Evolutionary conservation across 2,113 vertebrate species (phyloP).

Genomic region (Cebidichthys violaceus): DNA sequence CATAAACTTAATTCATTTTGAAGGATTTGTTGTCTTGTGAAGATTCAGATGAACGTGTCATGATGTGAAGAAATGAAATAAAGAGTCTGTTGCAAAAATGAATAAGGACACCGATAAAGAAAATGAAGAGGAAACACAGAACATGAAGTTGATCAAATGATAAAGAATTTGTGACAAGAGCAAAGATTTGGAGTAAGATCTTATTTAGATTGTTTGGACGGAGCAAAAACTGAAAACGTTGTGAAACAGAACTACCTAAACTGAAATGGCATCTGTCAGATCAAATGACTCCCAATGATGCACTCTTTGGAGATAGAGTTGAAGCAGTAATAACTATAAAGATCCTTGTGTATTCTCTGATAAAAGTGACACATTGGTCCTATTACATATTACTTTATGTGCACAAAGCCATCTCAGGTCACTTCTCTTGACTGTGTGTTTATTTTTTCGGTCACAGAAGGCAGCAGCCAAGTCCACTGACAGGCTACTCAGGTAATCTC

Average conservation of each 20-base stretch:
- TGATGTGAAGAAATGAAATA: background rate
- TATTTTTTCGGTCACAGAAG: background rate
- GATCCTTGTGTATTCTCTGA: background rate
- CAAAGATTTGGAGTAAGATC: too few relatives aligned
- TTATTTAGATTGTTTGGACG: too few relatives aligned
- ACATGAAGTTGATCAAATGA: background rate
- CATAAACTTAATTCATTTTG: too few relatives aligned
- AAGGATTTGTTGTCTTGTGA: background rate
- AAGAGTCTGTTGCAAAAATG: too few relatives aligned
- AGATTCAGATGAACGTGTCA: background rate
- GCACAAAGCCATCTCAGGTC: background rate
- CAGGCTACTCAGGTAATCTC: background rate
- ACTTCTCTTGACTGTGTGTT: background rate
- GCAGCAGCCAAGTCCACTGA: background rate
- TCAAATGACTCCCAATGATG: too few relatives aligned
- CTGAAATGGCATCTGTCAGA: too few relatives aligned
- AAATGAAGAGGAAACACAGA: background rate
- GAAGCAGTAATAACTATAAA: background rate
- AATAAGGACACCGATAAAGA: background rate
- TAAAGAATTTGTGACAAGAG: too few relatives aligned
- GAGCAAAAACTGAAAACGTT: too few relatives aligned
- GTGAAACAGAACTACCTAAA: too few relatives aligned
- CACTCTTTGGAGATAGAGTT: background rate
- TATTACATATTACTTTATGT: background rate
- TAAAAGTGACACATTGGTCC: background rate